Conservation (phyloP, 2,113 vertebrate genomes). For the Ptyas mucosa region DNA sequence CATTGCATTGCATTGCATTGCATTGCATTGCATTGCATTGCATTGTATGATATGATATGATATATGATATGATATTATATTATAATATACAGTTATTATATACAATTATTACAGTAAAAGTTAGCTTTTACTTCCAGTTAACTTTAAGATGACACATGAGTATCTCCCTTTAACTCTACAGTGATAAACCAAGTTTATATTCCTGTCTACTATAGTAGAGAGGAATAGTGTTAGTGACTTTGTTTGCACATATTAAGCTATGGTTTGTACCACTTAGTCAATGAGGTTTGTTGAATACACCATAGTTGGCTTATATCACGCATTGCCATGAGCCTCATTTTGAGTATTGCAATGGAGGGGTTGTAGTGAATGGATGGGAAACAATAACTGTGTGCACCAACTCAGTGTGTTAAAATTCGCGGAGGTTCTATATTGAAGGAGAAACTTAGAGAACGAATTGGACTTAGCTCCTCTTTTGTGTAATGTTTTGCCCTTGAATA, state of each 20-base stretch:
- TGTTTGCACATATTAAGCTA: background rate
- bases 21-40: no score
- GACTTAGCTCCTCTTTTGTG: background rate
- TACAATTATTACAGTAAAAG: background rate
- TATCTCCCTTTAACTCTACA: background rate
- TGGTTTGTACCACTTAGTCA: background rate
- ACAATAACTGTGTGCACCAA: background rate
- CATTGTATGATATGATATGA: no score
- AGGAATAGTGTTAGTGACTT: background rate
- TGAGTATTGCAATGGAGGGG: background rate
- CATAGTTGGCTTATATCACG: background rate
- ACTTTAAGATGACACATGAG: constrained; percentile 16
- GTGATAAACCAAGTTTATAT: background rate
- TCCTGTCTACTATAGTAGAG: background rate
- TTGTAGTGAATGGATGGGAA: background rate
- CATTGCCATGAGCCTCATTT: background rate
- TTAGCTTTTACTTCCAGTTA: constrained; percentile 56
- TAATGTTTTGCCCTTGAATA: background rate
- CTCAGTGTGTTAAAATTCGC: background rate
- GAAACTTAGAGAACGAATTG: background rate
- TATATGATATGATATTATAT: no score
- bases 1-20: no score
- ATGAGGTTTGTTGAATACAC: background rate
- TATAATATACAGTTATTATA: no score
- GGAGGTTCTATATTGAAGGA: background rate